Conservation (phyloP, 2,888 invertebrate genomes). For the Lasius platythorax region DNA sequence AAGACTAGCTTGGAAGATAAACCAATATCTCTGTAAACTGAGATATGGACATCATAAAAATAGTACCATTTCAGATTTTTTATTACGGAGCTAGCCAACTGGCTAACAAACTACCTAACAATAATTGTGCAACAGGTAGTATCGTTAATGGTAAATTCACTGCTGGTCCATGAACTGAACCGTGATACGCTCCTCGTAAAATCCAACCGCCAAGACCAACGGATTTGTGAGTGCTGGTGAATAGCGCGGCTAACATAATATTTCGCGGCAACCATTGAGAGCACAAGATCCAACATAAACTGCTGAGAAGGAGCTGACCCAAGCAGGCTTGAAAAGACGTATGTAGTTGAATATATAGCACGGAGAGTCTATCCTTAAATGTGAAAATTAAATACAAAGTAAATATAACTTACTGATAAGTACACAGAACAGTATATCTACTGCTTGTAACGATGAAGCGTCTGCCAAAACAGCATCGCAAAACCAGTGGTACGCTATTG, state of each 20-base stretch:
- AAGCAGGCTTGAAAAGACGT: slow-evolving; percentile 79
- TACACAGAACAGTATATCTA: slow-evolving; percentile 82
- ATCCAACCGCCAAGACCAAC: slow-evolving; percentile 84
- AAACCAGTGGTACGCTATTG: slow-evolving; percentile 84
- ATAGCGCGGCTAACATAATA: slow-evolving; percentile 81
- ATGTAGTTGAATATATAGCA: background rate
- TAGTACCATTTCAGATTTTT: background rate
- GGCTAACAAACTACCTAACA: slow-evolving; percentile 83
- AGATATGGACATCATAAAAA: background rate
- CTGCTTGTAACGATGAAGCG: slow-evolving; percentile 81
- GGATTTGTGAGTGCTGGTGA: slow-evolving; percentile 84
- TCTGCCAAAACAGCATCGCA: slow-evolving; percentile 83
- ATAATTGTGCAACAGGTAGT: slow-evolving; percentile 83
- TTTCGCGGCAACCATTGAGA: slow-evolving; percentile 82
- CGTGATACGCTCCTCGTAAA: slow-evolving; percentile 83
- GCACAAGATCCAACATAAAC: slow-evolving; percentile 83
- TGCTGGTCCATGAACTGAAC: slow-evolving; percentile 81
- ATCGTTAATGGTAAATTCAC: slow-evolving; percentile 83
- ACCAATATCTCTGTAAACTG: background rate
- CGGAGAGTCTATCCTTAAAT: background rate
- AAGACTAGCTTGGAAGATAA: background rate
- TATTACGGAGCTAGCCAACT: slow-evolving; percentile 80
- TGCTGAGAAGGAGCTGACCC: slow-evolving; percentile 81
- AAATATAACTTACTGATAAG: slow-evolving; percentile 78
- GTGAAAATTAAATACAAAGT: background rate